A percentile compares a stretch with the other conserved stretches of the same genome.
Conservation (phyloP, 1,140 invertebrate genomes). For the Neelides sp. region DNA sequence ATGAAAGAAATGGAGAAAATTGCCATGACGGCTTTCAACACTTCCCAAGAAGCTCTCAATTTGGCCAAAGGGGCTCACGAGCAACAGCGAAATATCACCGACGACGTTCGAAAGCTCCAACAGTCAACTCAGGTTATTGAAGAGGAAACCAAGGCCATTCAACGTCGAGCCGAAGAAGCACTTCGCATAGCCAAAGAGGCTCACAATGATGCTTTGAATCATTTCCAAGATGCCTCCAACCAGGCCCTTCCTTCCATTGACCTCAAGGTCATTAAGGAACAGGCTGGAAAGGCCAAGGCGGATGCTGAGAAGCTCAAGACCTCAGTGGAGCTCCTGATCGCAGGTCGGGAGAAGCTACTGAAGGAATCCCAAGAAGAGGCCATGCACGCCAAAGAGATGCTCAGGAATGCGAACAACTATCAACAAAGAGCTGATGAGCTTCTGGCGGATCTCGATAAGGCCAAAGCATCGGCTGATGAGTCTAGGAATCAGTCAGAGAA, state of each 20-base stretch:
- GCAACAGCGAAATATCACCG: slow-evolving; percentile 59
- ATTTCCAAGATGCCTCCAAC: slow-evolving; percentile 61
- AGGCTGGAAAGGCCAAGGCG: slow-evolving; percentile 32
- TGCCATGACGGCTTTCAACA: slow-evolving; percentile 67
- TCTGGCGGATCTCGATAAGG: slow-evolving; percentile 53
- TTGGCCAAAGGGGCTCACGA: slow-evolving; percentile 65
- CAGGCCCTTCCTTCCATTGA: slow-evolving; percentile 61
- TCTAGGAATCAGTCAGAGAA: slow-evolving; percentile 71
- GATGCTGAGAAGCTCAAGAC: slow-evolving; percentile 45
- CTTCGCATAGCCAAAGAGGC: slow-evolving; percentile 55
- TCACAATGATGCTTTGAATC: slow-evolving; percentile 61
- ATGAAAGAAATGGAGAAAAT: slow-evolving; percentile 61
- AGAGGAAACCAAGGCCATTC: slow-evolving; percentile 20
- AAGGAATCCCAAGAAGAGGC: slow-evolving; percentile 49
- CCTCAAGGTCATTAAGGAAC: slow-evolving; percentile 48
- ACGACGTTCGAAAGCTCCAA: slow-evolving; percentile 14
- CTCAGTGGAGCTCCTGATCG: slow-evolving; percentile 49
- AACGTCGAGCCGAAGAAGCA: slow-evolving; percentile 48
- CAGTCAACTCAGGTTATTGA: slow-evolving; percentile 18
- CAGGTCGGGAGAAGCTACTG: slow-evolving; percentile 44
- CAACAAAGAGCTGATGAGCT: slow-evolving; percentile 51
- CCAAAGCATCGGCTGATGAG: slow-evolving; percentile 58
- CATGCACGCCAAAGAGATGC: slow-evolving; percentile 39
- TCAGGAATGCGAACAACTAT: slow-evolving; percentile 43
- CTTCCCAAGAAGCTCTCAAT: slow-evolving; percentile 63